Evolutionary conservation across 2,113 vertebrate species (phyloP).

Genomic region (Puffinus mauretanicus): DNA sequence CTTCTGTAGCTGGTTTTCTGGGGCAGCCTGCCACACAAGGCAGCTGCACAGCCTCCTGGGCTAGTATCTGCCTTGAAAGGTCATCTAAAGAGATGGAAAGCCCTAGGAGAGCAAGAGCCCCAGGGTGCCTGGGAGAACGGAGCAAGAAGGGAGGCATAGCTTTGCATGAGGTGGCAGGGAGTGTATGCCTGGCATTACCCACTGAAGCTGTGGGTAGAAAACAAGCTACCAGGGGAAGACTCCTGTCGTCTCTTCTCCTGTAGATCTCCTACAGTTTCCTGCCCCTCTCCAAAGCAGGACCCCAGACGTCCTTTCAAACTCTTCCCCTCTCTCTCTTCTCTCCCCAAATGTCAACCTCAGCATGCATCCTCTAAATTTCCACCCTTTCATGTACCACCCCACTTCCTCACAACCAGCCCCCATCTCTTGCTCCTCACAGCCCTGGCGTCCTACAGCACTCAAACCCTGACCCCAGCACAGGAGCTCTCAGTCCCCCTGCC

Average conservation of each 20-base stretch:
- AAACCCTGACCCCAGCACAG: not conserved
- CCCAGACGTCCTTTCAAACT: not conserved
- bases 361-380: not conserved
- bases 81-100: not conserved
- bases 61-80: not conserved
- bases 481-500: not conserved
- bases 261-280: not conserved
- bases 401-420: not conserved
- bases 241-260: not conserved
- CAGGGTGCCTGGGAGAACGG: not conserved
- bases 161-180: not conserved
- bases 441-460: not conserved
- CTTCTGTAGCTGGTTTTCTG: not conserved
- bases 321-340: not conserved
- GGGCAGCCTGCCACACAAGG: not conserved
- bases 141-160: not conserved
- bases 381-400: not conserved
- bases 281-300: not conserved
- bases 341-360: not conserved
- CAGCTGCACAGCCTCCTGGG: not conserved
- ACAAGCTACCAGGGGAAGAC: accelerated
- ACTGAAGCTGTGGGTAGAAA: not conserved
- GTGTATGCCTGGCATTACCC: not conserved
- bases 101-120: not conserved
- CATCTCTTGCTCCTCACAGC: not conserved